Percentiles rank a stretch among this genome's conserved stretches.
Evolutionary conservation across 2,797 vertebrate genomes (phyloP).

Genomic region (Chaunax sp.): DNA sequence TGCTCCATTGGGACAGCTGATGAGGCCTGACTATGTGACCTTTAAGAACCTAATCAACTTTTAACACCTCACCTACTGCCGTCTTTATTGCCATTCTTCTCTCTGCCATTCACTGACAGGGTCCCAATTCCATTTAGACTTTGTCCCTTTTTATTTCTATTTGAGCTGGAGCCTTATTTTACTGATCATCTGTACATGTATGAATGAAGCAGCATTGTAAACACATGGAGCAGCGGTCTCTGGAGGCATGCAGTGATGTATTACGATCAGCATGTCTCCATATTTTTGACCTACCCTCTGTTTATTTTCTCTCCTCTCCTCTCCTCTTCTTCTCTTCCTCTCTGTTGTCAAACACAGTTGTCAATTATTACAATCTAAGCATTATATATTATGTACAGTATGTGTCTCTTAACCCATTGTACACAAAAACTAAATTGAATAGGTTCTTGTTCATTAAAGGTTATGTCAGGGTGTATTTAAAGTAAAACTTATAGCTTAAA

Average conservation of each 20-base stretch:
- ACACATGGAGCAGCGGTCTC: slow-evolving; percentile 55
- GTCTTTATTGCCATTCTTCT: slow-evolving; percentile 73
- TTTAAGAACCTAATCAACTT: slow-evolving; percentile 89
- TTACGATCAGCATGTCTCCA: slow-evolving; percentile 49
- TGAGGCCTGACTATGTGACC: slow-evolving; percentile 83
- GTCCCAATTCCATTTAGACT: slow-evolving; percentile 35
- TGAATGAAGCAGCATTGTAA: slow-evolving; percentile 55
- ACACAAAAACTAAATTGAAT: no score
- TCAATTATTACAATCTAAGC: no score
- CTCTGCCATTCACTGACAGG: slow-evolving; percentile 56
- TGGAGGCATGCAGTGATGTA: slow-evolving; percentile 46
- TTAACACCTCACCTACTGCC: slow-evolving; percentile 84
- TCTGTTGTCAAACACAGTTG: slow-evolving; percentile 27
- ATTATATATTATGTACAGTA: no score
- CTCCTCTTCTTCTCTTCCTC: slow-evolving; percentile 44
- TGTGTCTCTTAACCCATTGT: no score
- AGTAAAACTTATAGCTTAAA: no score
- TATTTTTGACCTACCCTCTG: slow-evolving; percentile 63
- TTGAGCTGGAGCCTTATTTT: slow-evolving; percentile 34
- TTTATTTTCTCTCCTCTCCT: slow-evolving; percentile 45
- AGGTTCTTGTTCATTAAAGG: background rate
- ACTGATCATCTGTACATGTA: slow-evolving; percentile 32
- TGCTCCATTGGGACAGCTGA: slow-evolving; percentile 81
- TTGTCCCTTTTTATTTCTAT: slow-evolving; percentile 20
- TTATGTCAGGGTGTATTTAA: background rate